Evolutionary conservation across 2,888 invertebrate species (phyloP), one percentile per base, ranked within the genome.

Genomic region (Habrosyne pyritoides): DNA sequence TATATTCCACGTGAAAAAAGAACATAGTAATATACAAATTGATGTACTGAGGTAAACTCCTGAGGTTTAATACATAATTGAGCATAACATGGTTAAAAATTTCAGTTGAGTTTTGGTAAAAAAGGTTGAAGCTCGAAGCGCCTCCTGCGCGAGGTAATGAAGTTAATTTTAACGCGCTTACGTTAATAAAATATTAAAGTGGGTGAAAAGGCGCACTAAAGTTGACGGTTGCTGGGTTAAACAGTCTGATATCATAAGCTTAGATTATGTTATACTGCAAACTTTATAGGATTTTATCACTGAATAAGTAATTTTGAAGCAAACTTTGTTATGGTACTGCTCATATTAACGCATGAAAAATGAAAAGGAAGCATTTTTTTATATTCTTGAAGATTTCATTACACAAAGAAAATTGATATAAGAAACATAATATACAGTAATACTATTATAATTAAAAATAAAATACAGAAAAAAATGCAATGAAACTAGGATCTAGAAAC

Each of bases 171-270:
- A 81, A 81, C 77, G 69, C 73, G 79, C 71, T 83, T 78, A 79
- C 69, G 71, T 75, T 82, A 75, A 83, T 84, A 83, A 84, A 85
- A 86, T 86, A 86, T 86, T 67, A 61, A 71, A 71, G 67, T 71
- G 69, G 61, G 72, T 71, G 73, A 67, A 75, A 75, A 75, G 70
- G 67, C 64, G 68, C 67, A 71, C 64, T 65, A 71, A 78, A 70
- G 62, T 75, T 73, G 62, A 66, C 61, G 59, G 55, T 56, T 64
- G 53, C 68, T 72, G 65, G 71, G 75, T 59, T 63, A 71, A 71
- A 71, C 65, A 59, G 57, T 63, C 61, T 70, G 57, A 65, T 68
- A 69, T 73, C 71, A 73, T 69, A 67, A 67, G 61, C 68, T 56
- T 63, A 71, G 73, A 78, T 75, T 71, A 65, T 65, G 57, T 63